Conservation (phyloP, 2,888 invertebrate genomes). For the Cerceris ruficornis region DNA sequence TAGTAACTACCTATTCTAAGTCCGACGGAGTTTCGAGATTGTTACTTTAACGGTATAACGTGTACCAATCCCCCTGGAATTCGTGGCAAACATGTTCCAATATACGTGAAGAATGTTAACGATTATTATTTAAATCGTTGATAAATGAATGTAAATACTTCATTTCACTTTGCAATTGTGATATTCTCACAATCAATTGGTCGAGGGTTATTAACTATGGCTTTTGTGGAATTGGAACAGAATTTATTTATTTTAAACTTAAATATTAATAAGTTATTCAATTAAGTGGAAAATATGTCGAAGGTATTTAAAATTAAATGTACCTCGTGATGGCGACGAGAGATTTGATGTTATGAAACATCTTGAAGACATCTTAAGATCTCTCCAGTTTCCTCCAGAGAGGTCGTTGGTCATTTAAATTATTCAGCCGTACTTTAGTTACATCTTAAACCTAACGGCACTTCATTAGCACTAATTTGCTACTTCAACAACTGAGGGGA, state of each 20-base stretch:
- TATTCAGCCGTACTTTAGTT: slow-evolving; percentile 31
- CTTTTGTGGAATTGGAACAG: too few species aligned
- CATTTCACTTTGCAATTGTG: neutral
- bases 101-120: neutral
- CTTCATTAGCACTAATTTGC: slow-evolving; percentile 47
- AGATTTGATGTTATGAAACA: neutral
- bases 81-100: neutral
- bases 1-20: neutral
- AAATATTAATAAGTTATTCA: too few species aligned
- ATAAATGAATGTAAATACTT: neutral
- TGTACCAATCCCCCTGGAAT: neutral
- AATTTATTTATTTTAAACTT: too few species aligned
- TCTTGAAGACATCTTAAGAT: slow-evolving; percentile 23
- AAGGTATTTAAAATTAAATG: neutral
- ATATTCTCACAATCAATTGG: too few species aligned
- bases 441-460: slow-evolving; percentile 30
- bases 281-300: too few species aligned
- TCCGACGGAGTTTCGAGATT: neutral
- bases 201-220: too few species aligned
- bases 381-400: slow-evolving; percentile 1
- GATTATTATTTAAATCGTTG: neutral
- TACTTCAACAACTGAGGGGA: neutral
- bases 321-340: neutral
- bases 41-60: neutral
- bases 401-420: slow-evolving; percentile 33